Conservation (phyloP, 2,888 invertebrate species). For the Acanthoscelides obtectus region DNA sequence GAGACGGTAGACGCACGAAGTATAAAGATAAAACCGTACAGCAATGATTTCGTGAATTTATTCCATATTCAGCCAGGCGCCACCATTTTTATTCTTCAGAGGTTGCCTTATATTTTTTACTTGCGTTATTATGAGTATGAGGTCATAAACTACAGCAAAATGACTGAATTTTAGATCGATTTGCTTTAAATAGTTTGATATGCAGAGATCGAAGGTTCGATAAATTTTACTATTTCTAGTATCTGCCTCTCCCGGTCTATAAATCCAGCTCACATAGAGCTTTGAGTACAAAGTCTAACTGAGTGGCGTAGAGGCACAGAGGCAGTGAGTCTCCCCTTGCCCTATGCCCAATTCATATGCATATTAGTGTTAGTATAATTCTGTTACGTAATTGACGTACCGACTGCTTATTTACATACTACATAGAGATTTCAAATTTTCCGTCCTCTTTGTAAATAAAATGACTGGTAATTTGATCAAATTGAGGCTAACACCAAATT, state of each 20-base stretch:
- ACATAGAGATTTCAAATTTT: constrained; percentile 24
- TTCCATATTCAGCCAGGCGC: background rate
- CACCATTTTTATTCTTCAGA: background rate
- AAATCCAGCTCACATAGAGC: background rate
- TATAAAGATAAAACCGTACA: background rate
- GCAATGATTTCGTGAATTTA: background rate
- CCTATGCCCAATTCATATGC: constrained; percentile 22
- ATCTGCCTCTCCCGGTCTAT: background rate
- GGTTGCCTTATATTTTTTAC: too few relatives aligned
- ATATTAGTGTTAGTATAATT: constrained; percentile 29
- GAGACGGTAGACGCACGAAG: background rate
- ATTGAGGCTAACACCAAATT: constrained; percentile 23
- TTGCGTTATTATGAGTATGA: too few relatives aligned
- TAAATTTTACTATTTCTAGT: too few relatives aligned
- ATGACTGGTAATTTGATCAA: constrained; percentile 21
- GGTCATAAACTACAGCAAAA: too few relatives aligned
- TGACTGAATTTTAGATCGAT: too few relatives aligned
- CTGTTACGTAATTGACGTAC: constrained; percentile 26
- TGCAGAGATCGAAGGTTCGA: too few relatives aligned
- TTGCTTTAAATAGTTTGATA: too few relatives aligned
- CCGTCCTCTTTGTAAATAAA: constrained; percentile 23
- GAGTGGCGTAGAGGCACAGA: background rate
- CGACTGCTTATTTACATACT: constrained; percentile 27
- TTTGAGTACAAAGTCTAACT: background rate
- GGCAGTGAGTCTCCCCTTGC: background rate